phyloP scores from a whole-genome alignment of 2,113 vertebrate species.

The Aptenodytes patagonicus region DNA sequence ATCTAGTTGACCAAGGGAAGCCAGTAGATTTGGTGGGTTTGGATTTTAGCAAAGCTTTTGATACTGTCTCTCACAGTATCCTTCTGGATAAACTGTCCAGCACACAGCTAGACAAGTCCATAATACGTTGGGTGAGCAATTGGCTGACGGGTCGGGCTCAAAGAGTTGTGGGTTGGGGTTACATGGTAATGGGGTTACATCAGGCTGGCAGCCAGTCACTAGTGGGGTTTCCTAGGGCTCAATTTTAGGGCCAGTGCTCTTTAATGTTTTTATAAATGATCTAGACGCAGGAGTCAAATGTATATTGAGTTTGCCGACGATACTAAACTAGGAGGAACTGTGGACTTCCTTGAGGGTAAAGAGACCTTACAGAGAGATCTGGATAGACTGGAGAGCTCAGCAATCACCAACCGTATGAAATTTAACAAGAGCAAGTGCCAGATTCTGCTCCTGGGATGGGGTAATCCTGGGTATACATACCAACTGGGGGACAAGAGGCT shows the following conservation, averaged over 20 bases:
- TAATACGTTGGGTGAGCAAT: background rate
- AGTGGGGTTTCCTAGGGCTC: background rate
- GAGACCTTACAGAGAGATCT: background rate
- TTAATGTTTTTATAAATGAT: background rate
- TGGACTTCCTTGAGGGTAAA: background rate
- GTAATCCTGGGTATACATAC: background rate
- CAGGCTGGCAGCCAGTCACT: background rate
- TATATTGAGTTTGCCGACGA: background rate
- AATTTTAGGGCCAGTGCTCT: background rate
- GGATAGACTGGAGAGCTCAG: background rate
- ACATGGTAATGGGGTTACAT: no score
- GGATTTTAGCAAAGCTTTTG: background rate
- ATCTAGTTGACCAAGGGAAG: background rate
- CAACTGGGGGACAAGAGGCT: background rate
- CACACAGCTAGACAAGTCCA: background rate
- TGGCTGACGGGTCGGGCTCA: background rate
- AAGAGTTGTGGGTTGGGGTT: background rate
- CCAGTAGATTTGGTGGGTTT: background rate
- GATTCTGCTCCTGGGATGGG: background rate
- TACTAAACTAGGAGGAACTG: background rate
- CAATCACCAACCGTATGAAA: background rate
- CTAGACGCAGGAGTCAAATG: background rate
- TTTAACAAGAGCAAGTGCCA: background rate
- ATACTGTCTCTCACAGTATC: background rate
- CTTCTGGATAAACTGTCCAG: background rate